Evolutionary conservation across 92 coral and sea anemone species (phyloP).

Genomic region (Porites divaricata): DNA sequence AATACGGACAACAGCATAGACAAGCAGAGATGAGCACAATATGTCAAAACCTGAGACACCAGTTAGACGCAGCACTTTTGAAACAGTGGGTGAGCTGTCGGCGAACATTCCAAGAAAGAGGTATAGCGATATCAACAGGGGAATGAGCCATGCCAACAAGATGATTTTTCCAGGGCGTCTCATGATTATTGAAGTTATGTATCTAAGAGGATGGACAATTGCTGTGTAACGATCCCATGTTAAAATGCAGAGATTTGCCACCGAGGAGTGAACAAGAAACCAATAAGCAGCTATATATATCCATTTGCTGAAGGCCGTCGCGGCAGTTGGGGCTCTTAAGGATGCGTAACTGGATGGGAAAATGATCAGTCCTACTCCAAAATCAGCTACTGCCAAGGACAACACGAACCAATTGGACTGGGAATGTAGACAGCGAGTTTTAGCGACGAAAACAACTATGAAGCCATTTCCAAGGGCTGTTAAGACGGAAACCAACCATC

Average conservation of each 20-base stretch:
- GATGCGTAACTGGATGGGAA: constrained; percentile 11
- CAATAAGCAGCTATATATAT: constrained; percentile 6
- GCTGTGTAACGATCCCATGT: constrained; percentile 32
- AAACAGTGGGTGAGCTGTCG: background rate
- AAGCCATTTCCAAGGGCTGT: constrained; percentile 13
- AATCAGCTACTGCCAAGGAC: constrained; percentile 37
- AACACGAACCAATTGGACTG: constrained; percentile 33
- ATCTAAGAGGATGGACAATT: constrained; percentile 24
- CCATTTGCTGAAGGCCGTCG: background rate
- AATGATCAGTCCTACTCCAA: constrained; percentile 8
- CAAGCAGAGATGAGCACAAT: background rate
- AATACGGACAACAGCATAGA: constrained; percentile 20
- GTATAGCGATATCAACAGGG: constrained; percentile 3
- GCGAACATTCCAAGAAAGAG: constrained; percentile 13
- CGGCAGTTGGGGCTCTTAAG: background rate
- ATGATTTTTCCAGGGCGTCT: constrained; percentile 11
- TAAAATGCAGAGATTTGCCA: constrained; percentile 27
- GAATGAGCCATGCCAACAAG: constrained; percentile 15
- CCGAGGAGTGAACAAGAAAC: constrained; percentile 32
- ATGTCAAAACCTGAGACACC: constrained; percentile 19
- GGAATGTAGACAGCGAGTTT: background rate
- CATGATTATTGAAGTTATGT: background rate
- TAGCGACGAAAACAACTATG: background rate
- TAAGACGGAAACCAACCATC: constrained; percentile 2
- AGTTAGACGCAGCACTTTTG: background rate